Percentiles rank a stretch among this genome's conserved stretches.
phyloP scores from a whole-genome alignment of 2,888 invertebrate species.

The Lysandra bellargus region DNA sequence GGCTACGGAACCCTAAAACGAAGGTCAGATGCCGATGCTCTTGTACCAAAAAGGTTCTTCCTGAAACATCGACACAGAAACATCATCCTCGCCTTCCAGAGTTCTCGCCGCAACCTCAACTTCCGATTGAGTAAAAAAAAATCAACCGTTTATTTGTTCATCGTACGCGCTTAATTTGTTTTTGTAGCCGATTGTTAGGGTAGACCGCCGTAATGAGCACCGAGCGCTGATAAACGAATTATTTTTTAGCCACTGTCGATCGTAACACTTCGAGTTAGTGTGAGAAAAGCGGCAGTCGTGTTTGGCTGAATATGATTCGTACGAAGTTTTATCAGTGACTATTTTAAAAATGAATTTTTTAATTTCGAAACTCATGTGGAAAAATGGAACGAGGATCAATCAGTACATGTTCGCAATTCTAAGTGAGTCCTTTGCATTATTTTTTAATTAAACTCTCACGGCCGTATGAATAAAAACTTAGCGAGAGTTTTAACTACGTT shows the following conservation, averaged over 20 bases:
- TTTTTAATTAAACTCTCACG: neutral
- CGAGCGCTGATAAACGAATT: constrained; percentile 44
- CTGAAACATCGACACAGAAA: neutral
- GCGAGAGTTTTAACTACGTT: too few species aligned
- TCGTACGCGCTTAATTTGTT: constrained; percentile 15
- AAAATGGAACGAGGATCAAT: constrained; percentile 67
- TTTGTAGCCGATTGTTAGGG: constrained; percentile 28
- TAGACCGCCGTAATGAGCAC: constrained; percentile 34
- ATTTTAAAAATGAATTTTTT: constrained; percentile 62
- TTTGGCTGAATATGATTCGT: constrained; percentile 46
- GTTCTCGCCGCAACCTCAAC: neutral
- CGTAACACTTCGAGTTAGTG: constrained; percentile 48
- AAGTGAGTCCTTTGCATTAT: constrained; percentile 54
- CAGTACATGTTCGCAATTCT: constrained; percentile 71
- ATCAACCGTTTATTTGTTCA: constrained; percentile 2
- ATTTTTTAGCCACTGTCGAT: constrained; percentile 44
- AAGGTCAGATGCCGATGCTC: neutral
- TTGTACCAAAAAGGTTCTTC: neutral
- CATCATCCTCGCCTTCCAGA: constrained; percentile 2
- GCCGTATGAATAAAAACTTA: too few species aligned
- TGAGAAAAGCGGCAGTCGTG: constrained; percentile 52
- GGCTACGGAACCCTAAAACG: neutral
- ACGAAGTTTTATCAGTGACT: constrained; percentile 38
- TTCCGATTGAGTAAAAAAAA: neutral
- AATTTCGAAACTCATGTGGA: constrained; percentile 64